A percentile compares a stretch with the other conserved stretches of the same genome.
Evolutionary conservation across 2,113 vertebrate genomes (phyloP).

Genomic region (Oreocharis arfaki): DNA sequence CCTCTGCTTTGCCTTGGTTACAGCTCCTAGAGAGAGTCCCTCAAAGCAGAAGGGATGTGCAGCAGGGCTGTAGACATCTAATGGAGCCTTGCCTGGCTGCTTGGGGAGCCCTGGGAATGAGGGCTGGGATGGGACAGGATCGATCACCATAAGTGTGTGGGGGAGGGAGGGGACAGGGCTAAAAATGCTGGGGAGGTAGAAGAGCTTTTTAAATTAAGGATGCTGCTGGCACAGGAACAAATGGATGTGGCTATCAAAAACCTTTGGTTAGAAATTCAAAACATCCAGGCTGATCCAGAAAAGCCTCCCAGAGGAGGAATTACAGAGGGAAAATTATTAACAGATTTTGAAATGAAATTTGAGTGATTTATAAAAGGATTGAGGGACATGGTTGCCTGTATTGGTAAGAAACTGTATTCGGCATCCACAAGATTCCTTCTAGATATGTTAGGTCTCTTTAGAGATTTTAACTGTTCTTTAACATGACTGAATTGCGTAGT

Average conservation of each 20-base stretch:
- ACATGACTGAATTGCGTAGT: fast-evolving
- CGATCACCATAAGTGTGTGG: not conserved
- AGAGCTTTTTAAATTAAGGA: not conserved
- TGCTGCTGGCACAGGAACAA: conserved; percentile 3
- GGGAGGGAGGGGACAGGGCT: not conserved
- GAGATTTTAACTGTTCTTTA: not conserved
- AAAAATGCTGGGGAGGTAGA: not conserved
- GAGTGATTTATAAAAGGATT: conserved; percentile 5
- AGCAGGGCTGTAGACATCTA: not conserved
- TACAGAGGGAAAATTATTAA: not conserved
- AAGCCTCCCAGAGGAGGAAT: not conserved
- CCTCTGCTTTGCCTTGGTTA: not conserved
- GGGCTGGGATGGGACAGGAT: not conserved
- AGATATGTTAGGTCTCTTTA: not conserved
- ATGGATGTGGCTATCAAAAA: conserved; percentile 2
- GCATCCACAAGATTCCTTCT: not conserved
- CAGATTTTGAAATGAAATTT: conserved; percentile 1
- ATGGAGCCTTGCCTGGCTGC: not conserved
- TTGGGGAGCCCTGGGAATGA: not conserved
- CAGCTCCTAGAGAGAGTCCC: not conserved
- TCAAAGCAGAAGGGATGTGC: not conserved
- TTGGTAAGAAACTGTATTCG: not conserved
- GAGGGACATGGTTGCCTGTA: not conserved
- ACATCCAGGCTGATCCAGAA: not conserved
- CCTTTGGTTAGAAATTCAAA: conserved; percentile 3